phyloP scores from a whole-genome alignment of 2,113 vertebrate species.

The Trogon surrucura region DNA sequence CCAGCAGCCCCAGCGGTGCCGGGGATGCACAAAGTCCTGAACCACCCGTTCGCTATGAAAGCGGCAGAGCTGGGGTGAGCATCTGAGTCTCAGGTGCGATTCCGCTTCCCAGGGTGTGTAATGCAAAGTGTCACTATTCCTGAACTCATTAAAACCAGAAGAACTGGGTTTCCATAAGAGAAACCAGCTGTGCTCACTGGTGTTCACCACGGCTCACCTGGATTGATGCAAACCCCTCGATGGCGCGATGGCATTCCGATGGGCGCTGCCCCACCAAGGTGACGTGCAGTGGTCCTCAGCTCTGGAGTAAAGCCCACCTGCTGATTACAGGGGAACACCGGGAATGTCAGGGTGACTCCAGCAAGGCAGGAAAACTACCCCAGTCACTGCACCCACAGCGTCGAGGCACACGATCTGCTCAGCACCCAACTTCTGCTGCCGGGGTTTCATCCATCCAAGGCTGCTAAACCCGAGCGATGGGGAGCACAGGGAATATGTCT shows the following conservation, averaged over 20 bases:
- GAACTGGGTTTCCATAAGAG: not conserved
- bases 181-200: too few species aligned
- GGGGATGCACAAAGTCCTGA: not conserved
- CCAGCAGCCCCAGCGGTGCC: rapidly evolving
- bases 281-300: not conserved
- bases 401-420: not conserved
- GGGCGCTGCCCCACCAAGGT: not conserved
- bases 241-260: not conserved
- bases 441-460: not conserved
- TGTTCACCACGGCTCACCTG: not conserved
- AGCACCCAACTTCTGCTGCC: rapidly evolving
- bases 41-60: rapidly evolving
- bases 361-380: not conserved
- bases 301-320: not conserved
- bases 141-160: not conserved
- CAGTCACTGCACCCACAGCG: not conserved
- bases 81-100: not conserved
- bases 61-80: not conserved
- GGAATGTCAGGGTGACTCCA: not conserved
- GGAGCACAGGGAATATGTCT: not conserved
- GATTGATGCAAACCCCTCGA: not conserved
- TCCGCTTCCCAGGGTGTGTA: not conserved
- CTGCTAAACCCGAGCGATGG: not conserved
- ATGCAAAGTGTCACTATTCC: too few species aligned
- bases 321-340: not conserved